Evolutionary conservation across 2,888 invertebrate genomes (phyloP).

Genomic region (Ernsta delagoae): DNA sequence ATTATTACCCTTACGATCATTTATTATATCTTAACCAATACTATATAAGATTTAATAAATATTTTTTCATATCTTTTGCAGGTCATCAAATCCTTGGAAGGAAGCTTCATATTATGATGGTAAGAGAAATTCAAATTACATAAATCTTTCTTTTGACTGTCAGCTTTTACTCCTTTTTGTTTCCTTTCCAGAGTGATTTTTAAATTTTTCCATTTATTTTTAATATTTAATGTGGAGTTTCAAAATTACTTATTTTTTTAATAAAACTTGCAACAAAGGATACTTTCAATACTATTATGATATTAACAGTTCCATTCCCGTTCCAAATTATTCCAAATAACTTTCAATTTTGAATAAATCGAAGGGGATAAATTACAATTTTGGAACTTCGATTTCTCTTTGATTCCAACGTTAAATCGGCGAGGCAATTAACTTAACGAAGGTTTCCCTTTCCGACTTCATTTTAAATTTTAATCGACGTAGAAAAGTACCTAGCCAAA

Average conservation of each 20-base stretch:
- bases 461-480: conserved; percentile 36
- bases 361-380: conserved; percentile 26
- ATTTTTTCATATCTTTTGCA: not conserved
- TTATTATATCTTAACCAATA: no score
- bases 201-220: not conserved
- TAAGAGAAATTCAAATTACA: not conserved
- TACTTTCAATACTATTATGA: not conserved
- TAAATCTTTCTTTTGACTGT: no score
- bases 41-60: no score
- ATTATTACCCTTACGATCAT: no score
- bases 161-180: no score
- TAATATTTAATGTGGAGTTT: no score
- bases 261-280: no score
- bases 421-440: conserved; percentile 39
- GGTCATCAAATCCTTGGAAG: not conserved
- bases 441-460: conserved; percentile 41
- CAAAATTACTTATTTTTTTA: no score
- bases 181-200: no score
- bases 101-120: not conserved
- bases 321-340: conserved; percentile 5
- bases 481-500: conserved; percentile 1
- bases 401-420: conserved; percentile 15
- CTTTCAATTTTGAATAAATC: conserved; percentile 18
- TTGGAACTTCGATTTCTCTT: conserved; percentile 14
- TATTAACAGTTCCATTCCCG: conserved; percentile 19